These are phyloP conservation scores for Cephus sareptanus DNA, from an alignment of 2,888 invertebrate genomes.

Conservation along the genomic window DNA sequence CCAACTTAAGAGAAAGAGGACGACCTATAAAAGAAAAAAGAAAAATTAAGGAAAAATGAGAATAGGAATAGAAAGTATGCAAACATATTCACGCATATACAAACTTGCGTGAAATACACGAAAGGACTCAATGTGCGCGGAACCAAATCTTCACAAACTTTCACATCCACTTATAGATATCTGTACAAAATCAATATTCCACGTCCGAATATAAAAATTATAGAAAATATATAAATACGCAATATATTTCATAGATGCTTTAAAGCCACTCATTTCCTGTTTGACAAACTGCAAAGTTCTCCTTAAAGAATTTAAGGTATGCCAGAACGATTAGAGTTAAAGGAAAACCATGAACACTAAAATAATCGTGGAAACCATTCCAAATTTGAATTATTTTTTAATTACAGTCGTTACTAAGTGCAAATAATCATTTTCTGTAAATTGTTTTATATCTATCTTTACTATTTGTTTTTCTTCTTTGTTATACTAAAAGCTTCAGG, in stretches of 20 bases:
- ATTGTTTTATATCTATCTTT: no score
- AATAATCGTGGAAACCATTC: not conserved
- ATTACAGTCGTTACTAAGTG: not conserved
- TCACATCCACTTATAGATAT: conserved; percentile 48
- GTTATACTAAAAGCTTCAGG: not conserved
- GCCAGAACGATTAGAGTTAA: no score
- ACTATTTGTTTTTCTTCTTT: no score
- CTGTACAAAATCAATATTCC: conserved; percentile 3
- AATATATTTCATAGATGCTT: not conserved
- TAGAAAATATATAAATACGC: not conserved
- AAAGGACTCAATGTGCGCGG: conserved; percentile 62
- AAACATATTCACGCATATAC: conserved; percentile 30
- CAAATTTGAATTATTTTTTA: not conserved
- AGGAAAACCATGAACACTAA: not conserved
- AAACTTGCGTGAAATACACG: conserved; percentile 37
- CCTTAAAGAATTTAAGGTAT: not conserved
- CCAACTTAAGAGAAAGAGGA: conserved; percentile 54
- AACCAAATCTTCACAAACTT: conserved; percentile 61
- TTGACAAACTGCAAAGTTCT: not conserved
- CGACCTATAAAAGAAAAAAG: conserved; percentile 57
- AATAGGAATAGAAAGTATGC: conserved; percentile 59
- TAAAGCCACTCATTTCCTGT: not conserved
- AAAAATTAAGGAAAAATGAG: conserved; percentile 37
- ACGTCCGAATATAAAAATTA: not conserved
- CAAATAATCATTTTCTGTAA: not conserved